Evolutionary conservation across 2,797 vertebrate species (phyloP), one percentile per base, ranked within the genome.

Genomic region (Melanotaenia nigrans): DNA sequence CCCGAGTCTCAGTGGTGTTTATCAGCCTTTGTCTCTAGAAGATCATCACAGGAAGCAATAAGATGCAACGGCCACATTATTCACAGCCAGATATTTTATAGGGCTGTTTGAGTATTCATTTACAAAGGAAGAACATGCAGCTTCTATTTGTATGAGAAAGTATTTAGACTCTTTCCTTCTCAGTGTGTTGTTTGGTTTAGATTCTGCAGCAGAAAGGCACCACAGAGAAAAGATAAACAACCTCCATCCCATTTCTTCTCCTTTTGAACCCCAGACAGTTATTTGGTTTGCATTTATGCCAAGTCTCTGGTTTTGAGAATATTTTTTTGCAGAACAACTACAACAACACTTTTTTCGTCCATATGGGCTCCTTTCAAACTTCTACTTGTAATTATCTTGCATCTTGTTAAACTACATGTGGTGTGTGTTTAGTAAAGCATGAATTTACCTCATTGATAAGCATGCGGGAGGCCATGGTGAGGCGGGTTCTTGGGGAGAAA

Each of bases 401-500:
- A 51, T n/a, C 47, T 3, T 3, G 20, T 51, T 38, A 56, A 30
- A 33, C 10, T 16, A 8, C 51, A 10, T 4, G 14, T 1, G 24
- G 8, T 14, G 24, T n/a, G 7, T 14, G 64, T 8, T 20, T 30
- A n/a, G 35, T 30, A 28, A 4, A 2, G 16, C 20, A 61, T 30
- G 61, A 18, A 36, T 61, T 5, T 12, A 99, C 98, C 97, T 99
- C 98, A 24, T 95, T 98, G 92, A 99, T 99, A 70, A 99, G 88
- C 97, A 99, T 98, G n/a, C 98, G 95, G 24, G 98, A 99, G 75
- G 98, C 98, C 98, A 99, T 99, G 81, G 97, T 96, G 82, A 99
- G 97, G 24, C 98, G 95, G 60, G 98, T 99, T 85, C 96, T 96
- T 3, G 98, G 97, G 49, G 97, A 97, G 75, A 99, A 99, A 88